Evolutionary conservation across 2,888 invertebrate genomes (phyloP), one percentile per base, ranked within the genome.

Genomic region (Epinotia ramella): DNA sequence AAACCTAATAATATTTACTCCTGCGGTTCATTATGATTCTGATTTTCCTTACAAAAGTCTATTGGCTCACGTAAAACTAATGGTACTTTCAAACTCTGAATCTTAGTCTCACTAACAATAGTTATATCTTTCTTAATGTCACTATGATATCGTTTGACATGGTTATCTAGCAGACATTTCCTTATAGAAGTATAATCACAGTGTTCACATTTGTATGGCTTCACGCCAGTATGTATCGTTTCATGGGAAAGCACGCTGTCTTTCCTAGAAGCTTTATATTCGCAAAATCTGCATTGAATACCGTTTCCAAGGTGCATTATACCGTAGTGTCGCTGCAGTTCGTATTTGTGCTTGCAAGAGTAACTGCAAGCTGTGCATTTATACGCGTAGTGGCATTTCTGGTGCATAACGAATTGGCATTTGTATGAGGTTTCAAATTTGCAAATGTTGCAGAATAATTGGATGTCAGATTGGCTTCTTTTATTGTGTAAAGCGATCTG

Each of bases 401-500:
- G 89, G 77, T 93, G 92, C 78, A 86, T 83, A 0, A 81, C 84
- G 18, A 82, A 84, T 20, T 88, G 85, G 59, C 92, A 93, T 81
- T 90, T 92, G 79, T 83, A 90, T 0, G 77, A 73, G 0, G 91
- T 88, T 0, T 80, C 78, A 49, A 86, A 92, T 0, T 81, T 63
- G 68, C 92, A 91, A 0, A 73, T 73, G 2, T 78, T 77, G 64
- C 92, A 93, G 0, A 12, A 70, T 0, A 91, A 66, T 0, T 68
- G 6, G 0, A 73, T 60, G 0, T 84, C 83, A 0, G 88, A 86
- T 12, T 83, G 80, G 64, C 91, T 91, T 0, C 91, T 73, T 77
- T 90, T 91, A n/a, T 87, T 90, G 64, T 92, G 92, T 13, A 92
- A 77, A 0, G 88, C 80, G 7, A 92, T 90, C 59, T 91, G 89